Percentiles rank a stretch among this genome's conserved stretches.
phyloP scores from a whole-genome alignment of 2,888 invertebrate species.

The Agrotis clavis region DNA sequence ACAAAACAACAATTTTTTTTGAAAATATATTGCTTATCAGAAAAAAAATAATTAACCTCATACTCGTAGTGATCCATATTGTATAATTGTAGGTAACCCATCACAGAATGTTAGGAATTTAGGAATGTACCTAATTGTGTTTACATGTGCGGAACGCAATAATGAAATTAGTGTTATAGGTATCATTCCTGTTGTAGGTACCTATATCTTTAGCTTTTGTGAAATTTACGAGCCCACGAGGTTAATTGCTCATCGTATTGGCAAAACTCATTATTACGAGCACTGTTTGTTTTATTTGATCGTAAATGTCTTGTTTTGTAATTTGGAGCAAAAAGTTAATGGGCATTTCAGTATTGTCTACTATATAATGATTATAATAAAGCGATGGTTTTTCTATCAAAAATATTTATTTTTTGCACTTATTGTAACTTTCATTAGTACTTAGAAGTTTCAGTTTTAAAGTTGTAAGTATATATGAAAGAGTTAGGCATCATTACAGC shows the following conservation, averaged over 20 bases:
- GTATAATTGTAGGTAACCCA: background rate
- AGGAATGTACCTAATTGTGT: background rate
- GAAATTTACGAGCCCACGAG: slow-evolving; percentile 56
- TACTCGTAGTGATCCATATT: background rate
- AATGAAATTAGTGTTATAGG: slow-evolving; percentile 13
- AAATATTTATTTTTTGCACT: background rate
- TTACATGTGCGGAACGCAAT: slow-evolving; percentile 11
- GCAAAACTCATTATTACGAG: slow-evolving; percentile 50
- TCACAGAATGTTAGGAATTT: background rate
- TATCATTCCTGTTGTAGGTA: slow-evolving; percentile 2
- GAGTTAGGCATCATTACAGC: background rate
- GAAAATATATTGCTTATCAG: slow-evolving; percentile 50
- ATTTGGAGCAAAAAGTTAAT: slow-evolving; percentile 33
- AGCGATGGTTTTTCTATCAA: background rate
- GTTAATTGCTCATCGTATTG: slow-evolving; percentile 61
- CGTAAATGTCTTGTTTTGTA: slow-evolving; percentile 36
- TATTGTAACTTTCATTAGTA: background rate
- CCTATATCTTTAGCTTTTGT: slow-evolving; percentile 30
- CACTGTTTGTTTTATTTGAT: slow-evolving; percentile 47
- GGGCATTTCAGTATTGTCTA: slow-evolving; percentile 17
- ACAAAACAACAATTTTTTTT: background rate
- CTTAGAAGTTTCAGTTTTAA: background rate
- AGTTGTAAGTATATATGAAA: background rate
- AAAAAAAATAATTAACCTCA: background rate
- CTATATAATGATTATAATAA: slow-evolving; percentile 14